Base-by-base conservation (phyloP, 1,140 invertebrate species). In the Lysiphlebus fabarum region DNA sequence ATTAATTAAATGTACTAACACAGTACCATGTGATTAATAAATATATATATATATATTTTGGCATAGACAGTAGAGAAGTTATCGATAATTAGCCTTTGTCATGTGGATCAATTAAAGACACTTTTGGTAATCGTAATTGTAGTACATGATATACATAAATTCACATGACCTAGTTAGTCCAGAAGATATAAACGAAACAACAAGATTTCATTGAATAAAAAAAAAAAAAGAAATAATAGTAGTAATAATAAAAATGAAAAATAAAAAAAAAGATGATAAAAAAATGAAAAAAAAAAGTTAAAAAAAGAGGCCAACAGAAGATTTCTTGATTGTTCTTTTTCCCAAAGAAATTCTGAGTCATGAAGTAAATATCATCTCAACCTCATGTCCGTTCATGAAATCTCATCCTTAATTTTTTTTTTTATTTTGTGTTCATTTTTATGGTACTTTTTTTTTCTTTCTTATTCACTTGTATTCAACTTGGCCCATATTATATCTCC, bases 1-100 rank as follows among this genome's bases (percentile, higher is more conserved):
- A 59, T 59, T 49, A 42, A 59, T 58, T 59, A 59, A 53, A 33
- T 17, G 14, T 17, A 37, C 38, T 54, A 41, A 54, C 42, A 17
- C 42, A 17, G 53, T 42, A 43, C 38, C 4, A 12, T 43, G 40
- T 42, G 17, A 10, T 9, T 43, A 54, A n/a, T 17, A 10, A n/a
- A 10, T 26, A 26, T 8, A 14, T 54, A 54, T 26, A 10, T 26
- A 26, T 8, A 14, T 54, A 54, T 26, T 26, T 26, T 26, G 17
- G 17, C 17, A 26, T 26, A 26, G 17, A 26, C 17, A 26, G 17
- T 26, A 26, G 17, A 26, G 17, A 4, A 26, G 2, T 26, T 26
- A 26, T 26, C 17, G 17, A 26, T 26, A 26, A 26, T 26, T 26
- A 26, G 2, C 17, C 17, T 26, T 26, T 26, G 17, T 26, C 17